These are phyloP conservation scores for Synergus japonicus DNA, from an alignment of 2,888 invertebrate species.

Conservation along the genomic window DNA sequence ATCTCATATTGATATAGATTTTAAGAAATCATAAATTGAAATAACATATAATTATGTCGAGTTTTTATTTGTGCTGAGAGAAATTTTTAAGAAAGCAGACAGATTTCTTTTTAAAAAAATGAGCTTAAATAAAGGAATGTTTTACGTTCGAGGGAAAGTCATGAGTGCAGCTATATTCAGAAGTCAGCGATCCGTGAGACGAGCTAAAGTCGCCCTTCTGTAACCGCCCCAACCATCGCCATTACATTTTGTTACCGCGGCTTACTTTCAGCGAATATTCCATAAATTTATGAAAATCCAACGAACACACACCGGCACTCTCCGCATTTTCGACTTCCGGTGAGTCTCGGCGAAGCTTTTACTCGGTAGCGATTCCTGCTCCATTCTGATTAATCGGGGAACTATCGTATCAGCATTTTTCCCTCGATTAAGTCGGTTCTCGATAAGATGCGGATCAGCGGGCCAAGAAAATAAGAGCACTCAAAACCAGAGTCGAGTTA, in stretches of 20 bases:
- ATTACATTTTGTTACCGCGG: conserved; percentile 56
- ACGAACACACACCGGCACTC: conserved; percentile 50
- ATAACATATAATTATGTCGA: neutral
- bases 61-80: neutral
- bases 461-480: conserved; percentile 22
- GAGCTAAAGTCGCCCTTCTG: conserved; percentile 43
- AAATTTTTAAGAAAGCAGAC: neutral
- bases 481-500: neutral
- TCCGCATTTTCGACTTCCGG: conserved; percentile 30
- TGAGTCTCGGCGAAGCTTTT: conserved; percentile 45
- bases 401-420: conserved; percentile 37
- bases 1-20: no score
- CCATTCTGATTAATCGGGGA: conserved; percentile 36
- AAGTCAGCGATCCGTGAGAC: conserved; percentile 45
- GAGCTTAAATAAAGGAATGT: neutral
- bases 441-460: conserved; percentile 31
- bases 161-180: conserved; percentile 24
- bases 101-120: neutral
- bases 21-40: no score
- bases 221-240: conserved; percentile 37
- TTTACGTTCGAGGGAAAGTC: conserved; percentile 10
- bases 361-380: conserved; percentile 40
- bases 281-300: conserved; percentile 65
- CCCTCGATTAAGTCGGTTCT: conserved; percentile 30
- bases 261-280: conserved; percentile 46